Percentiles rank a stretch among this genome's conserved stretches.
These are phyloP conservation scores for Struthio camelus DNA, from an alignment of 2,113 vertebrate species.

Conservation along the genomic window DNA sequence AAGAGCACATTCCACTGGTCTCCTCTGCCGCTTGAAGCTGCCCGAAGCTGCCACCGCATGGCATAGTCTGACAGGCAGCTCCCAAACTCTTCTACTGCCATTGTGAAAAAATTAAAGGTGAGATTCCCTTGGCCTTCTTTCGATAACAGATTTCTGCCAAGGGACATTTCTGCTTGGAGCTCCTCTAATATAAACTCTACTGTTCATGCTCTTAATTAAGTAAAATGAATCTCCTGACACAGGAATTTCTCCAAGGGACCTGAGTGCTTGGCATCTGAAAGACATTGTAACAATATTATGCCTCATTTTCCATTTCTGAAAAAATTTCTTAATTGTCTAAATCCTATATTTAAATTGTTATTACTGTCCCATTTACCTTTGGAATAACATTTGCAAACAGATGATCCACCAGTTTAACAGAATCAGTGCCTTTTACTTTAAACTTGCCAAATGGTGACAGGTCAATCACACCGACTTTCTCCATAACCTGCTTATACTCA, in stretches of 20 bases:
- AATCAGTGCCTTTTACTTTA: slow-evolving; percentile 89
- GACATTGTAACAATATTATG: background rate
- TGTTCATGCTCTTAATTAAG: background rate
- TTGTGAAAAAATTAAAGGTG: background rate
- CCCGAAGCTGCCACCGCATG: background rate
- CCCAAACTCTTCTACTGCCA: background rate
- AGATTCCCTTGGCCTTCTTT: background rate
- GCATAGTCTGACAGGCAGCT: background rate
- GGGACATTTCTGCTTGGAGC: background rate
- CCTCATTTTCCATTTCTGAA: background rate
- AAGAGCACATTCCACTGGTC: background rate
- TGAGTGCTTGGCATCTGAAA: background rate
- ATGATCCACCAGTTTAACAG: slow-evolving; percentile 85
- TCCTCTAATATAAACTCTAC: background rate
- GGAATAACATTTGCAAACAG: slow-evolving; percentile 95
- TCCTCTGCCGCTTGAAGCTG: background rate
- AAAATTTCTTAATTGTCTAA: background rate
- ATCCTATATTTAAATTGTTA: background rate
- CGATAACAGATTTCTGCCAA: background rate
- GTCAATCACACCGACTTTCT: slow-evolving; percentile 96
- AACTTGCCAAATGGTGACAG: slow-evolving; percentile 96
- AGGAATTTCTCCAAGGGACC: background rate
- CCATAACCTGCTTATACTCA: slow-evolving; percentile 94
- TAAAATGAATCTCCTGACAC: background rate
- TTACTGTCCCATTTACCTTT: slow-evolving; percentile 79